Conservation (phyloP, 30 jellyfish, hydroid and myxozoan species). For the Catostylus mosaicus region DNA sequence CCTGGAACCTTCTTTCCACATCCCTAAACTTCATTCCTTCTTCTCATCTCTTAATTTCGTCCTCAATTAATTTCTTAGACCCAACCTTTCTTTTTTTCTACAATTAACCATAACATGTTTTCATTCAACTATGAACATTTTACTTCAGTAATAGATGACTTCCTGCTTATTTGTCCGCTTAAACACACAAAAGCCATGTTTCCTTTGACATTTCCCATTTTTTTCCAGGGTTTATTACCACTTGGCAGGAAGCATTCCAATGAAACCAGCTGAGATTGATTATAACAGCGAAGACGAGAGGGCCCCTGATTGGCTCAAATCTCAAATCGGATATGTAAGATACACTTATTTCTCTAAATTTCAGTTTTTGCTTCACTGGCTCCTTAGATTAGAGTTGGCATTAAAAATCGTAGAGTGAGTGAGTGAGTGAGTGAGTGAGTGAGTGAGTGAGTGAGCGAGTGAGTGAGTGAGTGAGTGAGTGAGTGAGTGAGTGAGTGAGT, state of each 20-base stretch:
- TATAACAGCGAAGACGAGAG: slow-evolving; percentile 84
- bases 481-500: background rate
- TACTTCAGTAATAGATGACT: too few relatives aligned
- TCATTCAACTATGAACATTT: too few relatives aligned
- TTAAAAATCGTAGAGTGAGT: background rate
- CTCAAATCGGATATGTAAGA: slow-evolving; percentile 83
- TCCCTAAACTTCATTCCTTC: too few relatives aligned
- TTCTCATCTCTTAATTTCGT: too few relatives aligned
- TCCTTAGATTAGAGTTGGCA: too few relatives aligned
- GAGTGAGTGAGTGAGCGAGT: background rate
- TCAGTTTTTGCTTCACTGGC: too few relatives aligned
- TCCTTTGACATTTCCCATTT: background rate
- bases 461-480: background rate
- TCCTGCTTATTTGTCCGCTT: too few relatives aligned
- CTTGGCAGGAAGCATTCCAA: slow-evolving; percentile 60
- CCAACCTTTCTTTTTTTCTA: too few relatives aligned
- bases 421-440: background rate
- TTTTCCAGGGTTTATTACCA: slow-evolving; percentile 71
- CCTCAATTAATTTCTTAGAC: too few relatives aligned
- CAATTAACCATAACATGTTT: too few relatives aligned
- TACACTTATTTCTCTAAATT: slow-evolving; percentile 42
- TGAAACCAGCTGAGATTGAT: slow-evolving; percentile 77
- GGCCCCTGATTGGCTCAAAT: slow-evolving; percentile 89
- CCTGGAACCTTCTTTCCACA: too few relatives aligned
- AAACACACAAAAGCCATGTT: background rate